A percentile compares a stretch with the other conserved stretches of the same genome.
phyloP scores from a whole-genome alignment of 2,888 invertebrate species.

The Phlogophora meticulosa region DNA sequence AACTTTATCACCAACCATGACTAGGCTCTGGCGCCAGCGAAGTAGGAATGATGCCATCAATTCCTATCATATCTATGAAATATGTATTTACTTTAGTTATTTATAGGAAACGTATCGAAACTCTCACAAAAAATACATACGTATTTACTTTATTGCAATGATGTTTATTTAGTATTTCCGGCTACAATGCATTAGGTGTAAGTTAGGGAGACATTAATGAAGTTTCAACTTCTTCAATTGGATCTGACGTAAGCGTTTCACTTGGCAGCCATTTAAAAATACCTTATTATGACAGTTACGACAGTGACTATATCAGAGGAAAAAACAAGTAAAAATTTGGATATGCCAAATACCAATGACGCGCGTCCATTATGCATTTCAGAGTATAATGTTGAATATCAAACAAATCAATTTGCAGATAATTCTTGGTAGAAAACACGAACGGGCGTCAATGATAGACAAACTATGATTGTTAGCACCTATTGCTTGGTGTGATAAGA shows the following conservation, averaged over 20 bases:
- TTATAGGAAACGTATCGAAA: slow-evolving; percentile 56
- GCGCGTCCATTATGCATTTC: slow-evolving; percentile 48
- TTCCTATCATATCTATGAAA: slow-evolving; percentile 61
- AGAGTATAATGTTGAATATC: slow-evolving; percentile 41
- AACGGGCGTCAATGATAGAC: slow-evolving; percentile 65
- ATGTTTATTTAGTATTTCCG: slow-evolving; percentile 46
- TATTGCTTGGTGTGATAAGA: slow-evolving; percentile 53
- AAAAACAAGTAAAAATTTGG: slow-evolving; percentile 30
- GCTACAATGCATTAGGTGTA: slow-evolving; percentile 39
- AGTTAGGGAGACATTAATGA: slow-evolving; percentile 42
- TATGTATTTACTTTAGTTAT: slow-evolving; percentile 61
- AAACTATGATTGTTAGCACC: slow-evolving; percentile 66
- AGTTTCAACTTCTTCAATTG: slow-evolving; percentile 28
- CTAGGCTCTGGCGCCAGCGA: slow-evolving; percentile 59
- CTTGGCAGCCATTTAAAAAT: slow-evolving; percentile 25
- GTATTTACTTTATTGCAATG: slow-evolving; percentile 43
- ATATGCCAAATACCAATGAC: slow-evolving; percentile 50
- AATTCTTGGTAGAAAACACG: slow-evolving; percentile 55
- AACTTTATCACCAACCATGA: slow-evolving; percentile 59
- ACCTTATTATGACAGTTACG: slow-evolving; percentile 40
- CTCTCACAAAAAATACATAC: slow-evolving; percentile 45
- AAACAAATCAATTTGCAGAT: slow-evolving; percentile 55
- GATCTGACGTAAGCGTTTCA: slow-evolving; percentile 37
- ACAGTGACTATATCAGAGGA: slow-evolving; percentile 28
- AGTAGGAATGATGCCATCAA: slow-evolving; percentile 55